Base-by-base conservation (phyloP, 2,797 vertebrate genomes). In the Cynodonichthys magdalenae region DNA sequence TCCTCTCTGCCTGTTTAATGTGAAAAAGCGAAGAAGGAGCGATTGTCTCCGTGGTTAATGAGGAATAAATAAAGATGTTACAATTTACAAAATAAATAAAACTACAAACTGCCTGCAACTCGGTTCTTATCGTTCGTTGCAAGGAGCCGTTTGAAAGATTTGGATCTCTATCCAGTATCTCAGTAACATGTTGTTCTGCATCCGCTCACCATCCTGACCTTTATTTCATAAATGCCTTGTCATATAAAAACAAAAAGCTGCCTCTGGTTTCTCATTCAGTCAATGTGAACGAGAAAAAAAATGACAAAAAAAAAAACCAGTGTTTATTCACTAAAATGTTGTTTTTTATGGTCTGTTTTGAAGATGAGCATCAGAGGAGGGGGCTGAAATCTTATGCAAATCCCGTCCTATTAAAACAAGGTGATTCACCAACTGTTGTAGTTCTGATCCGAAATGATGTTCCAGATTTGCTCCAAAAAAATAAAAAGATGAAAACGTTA, bases 111-210 rank as follows among this genome's bases (percentile, higher is more conserved):
- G 24, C 24, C 3, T 24, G 24, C 3, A 24, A 24, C 24, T 24
- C 24, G 2, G 24, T 24, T 24, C 24, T 24, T 24, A 24, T 24
- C 24, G 24, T 24, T 24, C 24, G 3, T 24, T 24, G 3, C 24
- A 24, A 24, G 24, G 24, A 24, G 24, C 24, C 24, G 24, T 24
- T 24, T 24, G 3, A 24, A 24, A 24, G 24, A 24, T 24, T 3
- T 73, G 64, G 20, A 61, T 63, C 63, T 66, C 66, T 29, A 48
- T 61, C 47, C 45, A 65, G 49, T 62, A 46, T 69, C 44, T 72
- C 66, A 66, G 71, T 78, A 87, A 84, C 83, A 84, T 82, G 78
- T 71, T 72, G 74, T 70, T 67, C 75, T 77, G 53, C 71, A 86
- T 79, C 55, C 67, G 53, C 69, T 71, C 67, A 67, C 52, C 24